phyloP scores from a whole-genome alignment of 2,113 vertebrate genomes.

The Lamprotornis superbus region DNA sequence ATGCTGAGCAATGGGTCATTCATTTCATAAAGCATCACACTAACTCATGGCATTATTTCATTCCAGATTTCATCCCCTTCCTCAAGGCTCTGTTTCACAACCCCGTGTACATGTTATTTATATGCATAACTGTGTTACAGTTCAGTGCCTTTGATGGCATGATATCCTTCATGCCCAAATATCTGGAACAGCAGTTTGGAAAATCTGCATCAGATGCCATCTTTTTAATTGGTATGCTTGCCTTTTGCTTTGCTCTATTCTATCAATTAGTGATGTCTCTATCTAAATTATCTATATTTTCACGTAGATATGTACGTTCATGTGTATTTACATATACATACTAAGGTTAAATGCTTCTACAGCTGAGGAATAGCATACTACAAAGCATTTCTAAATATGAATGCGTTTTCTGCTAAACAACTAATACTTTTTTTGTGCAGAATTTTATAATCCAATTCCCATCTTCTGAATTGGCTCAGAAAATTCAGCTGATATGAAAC shows the following conservation, averaged over 20 bases:
- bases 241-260: not conserved
- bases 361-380: not conserved
- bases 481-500: not conserved
- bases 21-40: not conserved
- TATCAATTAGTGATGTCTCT: not conserved
- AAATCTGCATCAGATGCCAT: conserved; percentile 88
- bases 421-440: not conserved
- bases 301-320: not conserved
- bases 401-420: not conserved
- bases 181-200: conserved; percentile 93
- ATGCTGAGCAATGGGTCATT: not conserved
- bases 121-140: conserved; percentile 81
- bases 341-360: not conserved
- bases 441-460: not conserved
- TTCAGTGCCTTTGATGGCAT: conserved; percentile 83
- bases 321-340: not conserved
- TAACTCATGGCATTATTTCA: not conserved
- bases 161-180: conserved; percentile 91
- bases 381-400: not conserved
- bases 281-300: not conserved
- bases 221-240: conserved; percentile 86
- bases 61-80: conserved; percentile 85
- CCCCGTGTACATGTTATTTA: conserved; percentile 83
- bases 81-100: conserved; percentile 82
- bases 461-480: not conserved